A percentile compares a stretch with the other conserved stretches of the same genome.
phyloP scores from a whole-genome alignment of 2,113 vertebrate genomes.

The Cyanistes caeruleus region DNA sequence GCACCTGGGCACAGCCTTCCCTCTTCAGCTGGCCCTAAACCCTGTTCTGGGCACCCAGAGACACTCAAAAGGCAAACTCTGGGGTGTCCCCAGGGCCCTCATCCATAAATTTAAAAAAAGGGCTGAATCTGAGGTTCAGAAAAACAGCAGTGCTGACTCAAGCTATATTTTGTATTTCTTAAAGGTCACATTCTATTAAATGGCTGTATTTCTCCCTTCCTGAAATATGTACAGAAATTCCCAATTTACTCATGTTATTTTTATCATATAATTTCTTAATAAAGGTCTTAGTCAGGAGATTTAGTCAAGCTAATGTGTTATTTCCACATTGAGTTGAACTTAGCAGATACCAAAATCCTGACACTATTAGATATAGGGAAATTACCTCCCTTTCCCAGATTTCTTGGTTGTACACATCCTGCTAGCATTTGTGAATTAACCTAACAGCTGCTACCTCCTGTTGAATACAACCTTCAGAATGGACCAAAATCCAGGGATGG shows the following conservation, averaged over 20 bases:
- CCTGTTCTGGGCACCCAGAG: background rate
- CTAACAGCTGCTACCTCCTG: background rate
- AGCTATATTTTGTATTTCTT: background rate
- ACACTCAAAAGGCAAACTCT: background rate
- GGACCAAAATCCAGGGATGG: background rate
- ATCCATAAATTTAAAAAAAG: background rate
- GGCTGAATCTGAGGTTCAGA: background rate
- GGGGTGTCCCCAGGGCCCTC: too few species aligned
- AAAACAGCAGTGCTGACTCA: background rate
- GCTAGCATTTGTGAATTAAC: background rate
- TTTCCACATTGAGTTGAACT: background rate
- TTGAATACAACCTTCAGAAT: background rate
- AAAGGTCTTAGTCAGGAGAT: background rate
- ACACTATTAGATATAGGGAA: background rate
- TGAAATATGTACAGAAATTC: background rate
- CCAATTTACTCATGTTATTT: background rate
- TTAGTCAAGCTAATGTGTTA: background rate
- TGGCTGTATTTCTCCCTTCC: background rate
- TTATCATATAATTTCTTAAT: background rate
- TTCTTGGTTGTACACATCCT: background rate
- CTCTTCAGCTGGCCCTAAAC: background rate
- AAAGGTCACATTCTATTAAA: background rate
- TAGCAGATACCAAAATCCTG: background rate
- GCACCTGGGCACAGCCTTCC: background rate
- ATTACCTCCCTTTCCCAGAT: background rate